Base-by-base conservation (phyloP, 2,888 invertebrate species). In the Cosmopolites sordidus region DNA sequence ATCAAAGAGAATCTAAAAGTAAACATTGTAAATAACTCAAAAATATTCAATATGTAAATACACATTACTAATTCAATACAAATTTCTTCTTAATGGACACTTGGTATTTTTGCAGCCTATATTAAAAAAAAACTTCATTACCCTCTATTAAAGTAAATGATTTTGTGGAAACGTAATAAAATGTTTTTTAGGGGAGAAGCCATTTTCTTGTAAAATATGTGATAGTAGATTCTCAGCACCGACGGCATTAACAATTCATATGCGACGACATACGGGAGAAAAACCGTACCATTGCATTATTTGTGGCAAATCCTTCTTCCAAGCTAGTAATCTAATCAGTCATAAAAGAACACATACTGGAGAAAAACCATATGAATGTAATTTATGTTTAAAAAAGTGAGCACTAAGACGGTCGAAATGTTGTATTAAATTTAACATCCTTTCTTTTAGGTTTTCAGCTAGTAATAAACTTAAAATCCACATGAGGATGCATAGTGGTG, bases 401-500 rank as follows among this genome's bases (percentile, higher is more conserved):
- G 51, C 37, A 15, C 66, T 53, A 17, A 16, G 18, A n/a, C n/a
- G n/a, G n/a, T n/a, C n/a, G n/a, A n/a, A n/a, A n/a, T n/a, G n/a
- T n/a, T n/a, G n/a, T n/a, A n/a, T n/a, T n/a, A n/a, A n/a, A n/a
- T n/a, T n/a, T n/a, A n/a, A n/a, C n/a, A n/a, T n/a, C 22, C 22
- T 22, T 22, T 22, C 5, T 41, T 16, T 41, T 41, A 63, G 66
- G 48, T 72, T 71, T 59, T 64, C 69, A 1, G 63, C 66, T 12
- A 65, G 64, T 38, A 67, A 68, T 17, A 71, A 69, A 14, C 54
- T 72, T 18, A 68, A 66, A 48, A 68, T 65, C 30, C 72, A 72
- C 52, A 66, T 67, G 39, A 54, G 71, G 12, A 71, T 66, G 12
- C 72, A 72, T 56, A 69, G 70, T n/a, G 70, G 70, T 0, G 70